Base-by-base conservation (phyloP, 2,888 invertebrate species). In the Ceriagrion tenellum region DNA sequence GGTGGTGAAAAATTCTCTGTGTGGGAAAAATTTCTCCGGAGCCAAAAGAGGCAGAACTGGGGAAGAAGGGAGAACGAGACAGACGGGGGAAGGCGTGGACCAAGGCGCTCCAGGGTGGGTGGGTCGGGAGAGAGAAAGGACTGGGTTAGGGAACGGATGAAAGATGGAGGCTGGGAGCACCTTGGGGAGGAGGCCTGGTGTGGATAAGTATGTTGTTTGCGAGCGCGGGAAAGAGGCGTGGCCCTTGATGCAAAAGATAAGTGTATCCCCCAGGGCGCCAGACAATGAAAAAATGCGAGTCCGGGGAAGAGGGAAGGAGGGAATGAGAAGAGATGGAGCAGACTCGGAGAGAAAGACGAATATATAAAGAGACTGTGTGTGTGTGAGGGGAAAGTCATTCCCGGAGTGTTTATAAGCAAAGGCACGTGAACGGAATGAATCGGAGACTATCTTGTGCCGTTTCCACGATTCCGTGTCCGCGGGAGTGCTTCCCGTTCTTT, bases 161-260 rank as follows among this genome's bases (percentile, higher is more conserved):
- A 81, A 35, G 35, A 81, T 81, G 81, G 35, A 4, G 30, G 26
- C 47, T 81, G 35, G 81, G 3, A 81, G 30, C 81, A 81, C 81
- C 81, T 35, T 35, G 81, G 81, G 81, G 47, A 47, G 47, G 47
- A 35, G 35, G 35, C 10, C 81, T 35, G 81, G 81, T 81, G 81
- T 35, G 81, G 81, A 81, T 81, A 81, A 81, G 81, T 81, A 81
- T 81, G 81, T 81, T 81, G 81, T 81, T 81, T 81, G 81, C 81
- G 81, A 81, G 81, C 30, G 81, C 30, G 81, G 13, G 35, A 35
- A n/a, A 35, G 81, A n/a, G 81, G 81, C 35, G 35, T 81, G 81
- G 30, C 35, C 26, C 35, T 81, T 81, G 81, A 81, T 81, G 81
- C n/a, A 20, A n/a, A 81, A 81, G 81, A 26, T 35, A 81, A 81